Evolutionary conservation across 2,797 vertebrate genomes (phyloP).

Genomic region (Chiroxiphia lanceolata): DNA sequence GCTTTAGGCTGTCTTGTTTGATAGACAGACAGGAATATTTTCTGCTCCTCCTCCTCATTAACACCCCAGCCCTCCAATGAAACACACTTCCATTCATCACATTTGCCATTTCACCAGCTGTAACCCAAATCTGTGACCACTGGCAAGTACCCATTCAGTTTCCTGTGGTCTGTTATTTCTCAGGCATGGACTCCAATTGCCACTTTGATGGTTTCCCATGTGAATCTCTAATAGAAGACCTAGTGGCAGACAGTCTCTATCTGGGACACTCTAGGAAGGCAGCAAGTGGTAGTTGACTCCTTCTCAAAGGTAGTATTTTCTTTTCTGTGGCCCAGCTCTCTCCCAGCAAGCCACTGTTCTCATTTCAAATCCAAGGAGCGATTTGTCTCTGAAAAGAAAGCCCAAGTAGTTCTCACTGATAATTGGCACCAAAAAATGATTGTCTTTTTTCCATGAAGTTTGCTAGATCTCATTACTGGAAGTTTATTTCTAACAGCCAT

Average conservation of each 20-base stretch:
- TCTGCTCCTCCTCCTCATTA: not conserved
- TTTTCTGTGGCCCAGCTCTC: not conserved
- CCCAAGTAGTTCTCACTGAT: not conserved
- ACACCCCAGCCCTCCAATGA: fast-evolving
- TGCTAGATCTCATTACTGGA: not conserved
- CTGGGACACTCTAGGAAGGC: not conserved
- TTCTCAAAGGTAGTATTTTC: not conserved
- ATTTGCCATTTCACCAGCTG: not conserved
- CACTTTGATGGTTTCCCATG: not conserved
- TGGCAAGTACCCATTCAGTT: not conserved
- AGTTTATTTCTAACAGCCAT: not conserved
- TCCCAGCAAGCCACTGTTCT: not conserved
- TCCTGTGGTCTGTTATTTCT: not conserved
- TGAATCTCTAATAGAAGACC: not conserved
- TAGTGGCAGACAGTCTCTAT: not conserved
- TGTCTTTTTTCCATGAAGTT: not conserved
- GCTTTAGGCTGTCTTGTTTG: not conserved
- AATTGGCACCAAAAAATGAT: not conserved
- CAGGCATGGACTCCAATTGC: fast-evolving
- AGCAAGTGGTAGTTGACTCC: not conserved
- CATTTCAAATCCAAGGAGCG: not conserved
- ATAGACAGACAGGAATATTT: not conserved
- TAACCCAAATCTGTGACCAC: not conserved
- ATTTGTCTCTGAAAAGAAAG: conserved; percentile 16
- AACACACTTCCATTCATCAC: not conserved